Base-by-base conservation (phyloP, 2,888 invertebrate genomes). In the Patella depressa region DNA sequence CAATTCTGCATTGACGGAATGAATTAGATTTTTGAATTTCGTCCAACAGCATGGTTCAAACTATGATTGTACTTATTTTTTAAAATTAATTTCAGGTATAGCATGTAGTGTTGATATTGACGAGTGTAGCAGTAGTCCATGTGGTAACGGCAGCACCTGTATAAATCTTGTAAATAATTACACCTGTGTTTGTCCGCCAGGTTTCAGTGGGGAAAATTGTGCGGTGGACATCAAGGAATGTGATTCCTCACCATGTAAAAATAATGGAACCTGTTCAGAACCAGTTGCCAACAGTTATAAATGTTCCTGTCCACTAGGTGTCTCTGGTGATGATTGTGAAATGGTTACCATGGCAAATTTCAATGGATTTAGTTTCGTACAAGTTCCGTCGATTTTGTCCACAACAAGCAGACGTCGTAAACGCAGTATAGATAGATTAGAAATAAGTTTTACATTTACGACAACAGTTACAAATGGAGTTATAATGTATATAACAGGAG, bases 251-350 rank as follows among this genome's bases (percentile, higher is more conserved):
- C 97, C 97, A 0, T 98, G 98, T 87, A 94, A 95, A 92, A 96
- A 98, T 90, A 97, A 96, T 2, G 98, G 97, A 53, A 96, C 96
- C 53, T 98, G 98, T 90, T 96, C 96, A 78, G 94, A 98, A 93
- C 97, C 97, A 88, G 96, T 97, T 80, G 96, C 97, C 85, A 81
- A 79, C 53, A 65, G 74, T 17, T 90, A 84, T 81, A 57, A 69
- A 9, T 90, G 90, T 77, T 65, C 79, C n/a, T 90, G 90, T 81
- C 82, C 82, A 9, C 74, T 82, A 19, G 88, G 88, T 70, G 79
- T 87, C n/a, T 29, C 78, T 65, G 89, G 89, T 15, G 74, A 74
- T 71, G 81, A 75, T 73, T 90, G 90, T 82, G 79, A 88, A 53
- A 74, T 78, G 29, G 86, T 90, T 55, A 55, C 76, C 34, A 82